Base-by-base conservation (phyloP, 2,113 vertebrate species). In the Brachypteracias leptosomus region DNA sequence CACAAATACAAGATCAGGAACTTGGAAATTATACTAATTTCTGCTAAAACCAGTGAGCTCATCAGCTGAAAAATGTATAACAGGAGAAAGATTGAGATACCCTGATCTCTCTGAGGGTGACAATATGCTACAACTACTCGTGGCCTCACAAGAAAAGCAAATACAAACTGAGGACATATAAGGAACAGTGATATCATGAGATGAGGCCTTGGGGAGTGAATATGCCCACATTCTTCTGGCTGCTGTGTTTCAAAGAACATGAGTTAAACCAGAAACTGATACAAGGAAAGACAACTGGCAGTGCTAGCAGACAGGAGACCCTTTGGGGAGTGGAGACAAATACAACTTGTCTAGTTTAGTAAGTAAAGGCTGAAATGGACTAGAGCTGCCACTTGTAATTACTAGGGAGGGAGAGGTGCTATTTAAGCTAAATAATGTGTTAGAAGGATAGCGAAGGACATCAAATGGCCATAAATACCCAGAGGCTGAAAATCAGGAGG, bases 261-360 rank as follows among this genome's bases (percentile, higher is more conserved):
- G 21, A 84, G 24, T 61, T 76, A 70, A 89, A 80, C 31, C 26
- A 91, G 73, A 49, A 70, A 38, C 3, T 61, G 31, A 9, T 35
- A 59, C 6, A 16, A 52, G 6, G 25, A 76, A 72, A 51, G 38
- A 42, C 16, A 62, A 19, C 21, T 7, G 9, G 22, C 65, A 85
- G 13, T 2, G 5, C 15, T 12, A 44, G 9, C n/a, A 10, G 6
- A 63, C 4, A 7, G 73, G 36, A 57, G 7, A 55, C 3, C 1
- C 1, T 40, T 52, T 52, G 10, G 5, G 19, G 12, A 54, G 6
- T 5, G 7, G 33, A 82, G 29, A 29, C 38, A 59, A 84, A 70
- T n/a, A 24, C 28, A 31, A 19, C 11, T 22, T 63, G 16, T 26
- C 26, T 52, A 36, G 47, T 62, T 67, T 18, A 49, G 51, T 26